These are phyloP conservation scores for Anarsia innoxiella DNA, from an alignment of 2,888 invertebrate genomes.

Conservation along the genomic window DNA sequence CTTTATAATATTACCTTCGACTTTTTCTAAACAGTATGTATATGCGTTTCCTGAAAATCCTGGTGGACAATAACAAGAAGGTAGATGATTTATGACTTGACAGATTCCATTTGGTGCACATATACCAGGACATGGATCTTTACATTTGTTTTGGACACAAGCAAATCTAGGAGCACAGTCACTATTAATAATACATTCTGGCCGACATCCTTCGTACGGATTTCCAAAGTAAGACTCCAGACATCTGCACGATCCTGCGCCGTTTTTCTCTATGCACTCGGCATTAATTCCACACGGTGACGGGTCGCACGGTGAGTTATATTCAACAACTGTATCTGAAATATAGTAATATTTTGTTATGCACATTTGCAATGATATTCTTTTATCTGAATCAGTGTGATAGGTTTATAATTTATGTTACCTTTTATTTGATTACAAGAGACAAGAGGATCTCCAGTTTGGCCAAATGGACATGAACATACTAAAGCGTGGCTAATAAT, in stretches of 20 bases:
- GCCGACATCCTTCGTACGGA: constrained; percentile 80
- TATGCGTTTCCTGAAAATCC: constrained; percentile 84
- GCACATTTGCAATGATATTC: background rate
- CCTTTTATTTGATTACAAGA: constrained; percentile 59
- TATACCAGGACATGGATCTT: constrained; percentile 85
- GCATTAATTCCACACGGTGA: constrained; percentile 82
- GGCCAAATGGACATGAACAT: constrained; percentile 77
- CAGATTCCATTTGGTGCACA: constrained; percentile 85
- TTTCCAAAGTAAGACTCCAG: constrained; percentile 72
- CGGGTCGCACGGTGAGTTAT: constrained; percentile 77
- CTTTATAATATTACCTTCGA: constrained; percentile 54
- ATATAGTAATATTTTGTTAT: too few species aligned
- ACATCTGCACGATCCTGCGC: constrained; percentile 82
- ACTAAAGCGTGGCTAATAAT: constrained; percentile 84
- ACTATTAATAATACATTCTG: constrained; percentile 86
- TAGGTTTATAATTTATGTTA: constrained; percentile 21
- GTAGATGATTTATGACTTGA: constrained; percentile 83
- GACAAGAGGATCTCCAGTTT: constrained; percentile 80
- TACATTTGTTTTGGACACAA: constrained; percentile 84
- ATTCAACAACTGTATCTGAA: constrained; percentile 55
- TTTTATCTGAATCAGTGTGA: background rate
- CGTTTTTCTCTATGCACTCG: constrained; percentile 77
- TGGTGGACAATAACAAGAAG: constrained; percentile 80
- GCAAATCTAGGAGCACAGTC: constrained; percentile 84
- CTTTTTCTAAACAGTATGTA: constrained; percentile 70